These are phyloP conservation scores for Anthophora plumipes DNA, from an alignment of 2,888 invertebrate genomes.

Conservation along the genomic window DNA sequence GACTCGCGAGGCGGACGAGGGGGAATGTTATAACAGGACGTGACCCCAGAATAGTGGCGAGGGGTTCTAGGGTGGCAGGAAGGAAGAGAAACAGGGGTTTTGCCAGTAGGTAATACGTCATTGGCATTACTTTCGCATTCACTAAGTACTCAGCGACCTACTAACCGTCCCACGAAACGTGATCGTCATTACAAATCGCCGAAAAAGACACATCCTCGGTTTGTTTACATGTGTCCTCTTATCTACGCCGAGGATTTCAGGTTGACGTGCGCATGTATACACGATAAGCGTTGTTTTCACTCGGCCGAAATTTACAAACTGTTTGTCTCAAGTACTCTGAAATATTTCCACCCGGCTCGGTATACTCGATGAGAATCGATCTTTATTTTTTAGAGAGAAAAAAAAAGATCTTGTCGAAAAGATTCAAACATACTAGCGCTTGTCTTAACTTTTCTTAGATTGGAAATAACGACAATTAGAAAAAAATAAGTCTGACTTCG, in stretches of 20 bases:
- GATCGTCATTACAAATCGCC: constrained; percentile 48
- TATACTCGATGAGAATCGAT: too few relatives aligned
- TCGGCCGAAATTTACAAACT: background rate
- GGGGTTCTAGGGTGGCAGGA: constrained; percentile 51
- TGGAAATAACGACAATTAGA: background rate
- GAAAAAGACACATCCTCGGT: background rate
- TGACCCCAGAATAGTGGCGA: constrained; percentile 51
- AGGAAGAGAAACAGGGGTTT: constrained; percentile 46
- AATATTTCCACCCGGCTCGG: too few relatives aligned
- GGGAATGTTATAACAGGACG: constrained; percentile 58
- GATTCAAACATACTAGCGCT: too few relatives aligned
- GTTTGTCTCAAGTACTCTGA: constrained; percentile 6
- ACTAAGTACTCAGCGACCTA: constrained; percentile 76
- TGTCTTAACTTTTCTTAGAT: too few relatives aligned
- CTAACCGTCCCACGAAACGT: constrained; percentile 77
- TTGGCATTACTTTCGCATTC: constrained; percentile 77
- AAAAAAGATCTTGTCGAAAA: too few relatives aligned
- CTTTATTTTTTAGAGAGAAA: too few relatives aligned
- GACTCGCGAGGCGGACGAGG: constrained; percentile 38
- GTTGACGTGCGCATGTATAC: background rate
- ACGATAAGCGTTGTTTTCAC: constrained; percentile 37
- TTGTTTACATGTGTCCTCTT: constrained; percentile 15
- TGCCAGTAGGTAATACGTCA: constrained; percentile 64
- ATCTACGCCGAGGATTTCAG: constrained; percentile 34
- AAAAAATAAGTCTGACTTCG: too few relatives aligned